Conservation (phyloP, 1,140 invertebrate species). For the Danaus melanippus region DNA sequence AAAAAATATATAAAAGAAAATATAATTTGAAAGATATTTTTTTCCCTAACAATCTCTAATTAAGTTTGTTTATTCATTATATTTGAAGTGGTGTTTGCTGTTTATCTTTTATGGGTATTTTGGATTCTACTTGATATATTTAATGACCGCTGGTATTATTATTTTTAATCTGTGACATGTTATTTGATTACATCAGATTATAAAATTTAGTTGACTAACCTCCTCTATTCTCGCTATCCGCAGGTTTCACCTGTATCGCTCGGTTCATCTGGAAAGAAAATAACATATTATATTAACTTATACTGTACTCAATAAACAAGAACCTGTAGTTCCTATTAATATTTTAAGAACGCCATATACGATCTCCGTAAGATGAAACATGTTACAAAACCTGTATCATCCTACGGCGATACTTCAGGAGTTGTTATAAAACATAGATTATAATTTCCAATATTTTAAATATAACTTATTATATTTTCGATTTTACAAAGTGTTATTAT, state of each 20-base stretch:
- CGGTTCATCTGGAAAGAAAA: constrained; percentile 95
- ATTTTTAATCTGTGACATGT: no score
- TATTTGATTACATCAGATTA: not conserved
- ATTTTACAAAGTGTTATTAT: no score
- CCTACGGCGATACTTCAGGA: no score
- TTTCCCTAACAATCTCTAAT: no score
- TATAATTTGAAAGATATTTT: constrained; percentile 10
- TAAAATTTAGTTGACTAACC: constrained; percentile 76
- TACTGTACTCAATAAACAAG: no score
- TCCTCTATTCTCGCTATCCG: constrained; percentile 98
- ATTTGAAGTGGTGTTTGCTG: not conserved
- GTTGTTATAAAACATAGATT: no score
- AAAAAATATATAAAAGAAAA: constrained; percentile 16
- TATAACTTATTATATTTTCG: no score
- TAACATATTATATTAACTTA: constrained; percentile 1
- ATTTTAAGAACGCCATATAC: no score
- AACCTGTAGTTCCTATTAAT: no score
- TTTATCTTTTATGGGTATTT: constrained; percentile 3
- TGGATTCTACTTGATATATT: constrained; percentile 3
- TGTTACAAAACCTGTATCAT: no score
- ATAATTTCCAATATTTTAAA: no score
- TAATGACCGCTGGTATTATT: constrained; percentile 2
- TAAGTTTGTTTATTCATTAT: not conserved
- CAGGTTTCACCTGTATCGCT: constrained; percentile 99
- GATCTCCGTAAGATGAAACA: no score